A percentile compares a stretch with the other conserved stretches of the same genome.
Evolutionary conservation across 1,140 invertebrate genomes (phyloP).

Genomic region (Diabrotica undecimpunctata): DNA sequence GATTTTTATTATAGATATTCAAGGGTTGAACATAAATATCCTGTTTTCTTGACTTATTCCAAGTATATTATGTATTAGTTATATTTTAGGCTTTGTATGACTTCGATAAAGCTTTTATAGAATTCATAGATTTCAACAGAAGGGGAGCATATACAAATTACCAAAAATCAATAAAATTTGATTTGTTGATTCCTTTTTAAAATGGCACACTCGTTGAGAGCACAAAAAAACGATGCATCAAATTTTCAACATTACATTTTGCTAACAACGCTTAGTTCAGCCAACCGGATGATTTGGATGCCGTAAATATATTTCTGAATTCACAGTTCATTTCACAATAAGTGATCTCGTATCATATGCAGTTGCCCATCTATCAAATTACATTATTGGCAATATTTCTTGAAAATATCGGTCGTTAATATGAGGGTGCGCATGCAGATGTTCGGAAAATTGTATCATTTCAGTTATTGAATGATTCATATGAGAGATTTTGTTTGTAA

Average conservation of each 20-base stretch:
- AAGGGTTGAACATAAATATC: no score
- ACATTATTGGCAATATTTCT: slow-evolving; percentile 24
- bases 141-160: no score
- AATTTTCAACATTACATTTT: background rate
- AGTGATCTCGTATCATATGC: slow-evolving; percentile 22
- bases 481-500: background rate
- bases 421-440: slow-evolving; percentile 19
- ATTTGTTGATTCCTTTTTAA: no score
- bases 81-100: no score
- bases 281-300: background rate
- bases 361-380: slow-evolving; percentile 33
- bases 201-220: no score
- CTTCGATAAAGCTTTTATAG: no score
- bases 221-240: background rate
- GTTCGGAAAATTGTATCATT: slow-evolving; percentile 16
- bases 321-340: slow-evolving; percentile 28
- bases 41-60: no score
- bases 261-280: background rate
- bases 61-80: no score
- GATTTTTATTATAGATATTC: no score
- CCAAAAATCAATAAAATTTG: no score
- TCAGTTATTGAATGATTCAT: slow-evolving; percentile 14
- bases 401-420: slow-evolving; percentile 10
- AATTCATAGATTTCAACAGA: no score
- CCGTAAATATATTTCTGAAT: slow-evolving; percentile 20